Base-by-base conservation (phyloP, 2,113 vertebrate species). In the Callaeas wilsoni region DNA sequence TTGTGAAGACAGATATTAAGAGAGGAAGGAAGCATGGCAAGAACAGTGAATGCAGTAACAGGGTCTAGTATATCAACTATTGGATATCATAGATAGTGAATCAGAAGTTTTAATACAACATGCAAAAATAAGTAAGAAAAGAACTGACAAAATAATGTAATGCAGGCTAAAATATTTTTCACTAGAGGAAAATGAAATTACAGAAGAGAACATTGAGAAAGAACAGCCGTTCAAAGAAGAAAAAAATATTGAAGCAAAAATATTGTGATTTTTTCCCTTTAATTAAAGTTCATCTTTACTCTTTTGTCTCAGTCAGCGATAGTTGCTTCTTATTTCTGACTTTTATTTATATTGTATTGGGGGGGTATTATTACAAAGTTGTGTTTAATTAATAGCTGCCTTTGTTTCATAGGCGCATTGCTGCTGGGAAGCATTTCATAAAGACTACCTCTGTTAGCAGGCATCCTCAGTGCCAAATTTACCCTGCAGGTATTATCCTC, bases 1-100 rank as follows among this genome's bases (percentile, higher is more conserved):
- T 93, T 87, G 84, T 94, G 62, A 93, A 87, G 96, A 87, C 39
- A 88, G 70, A 89, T 93, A 92, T 69, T 93, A 91, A 89, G 64
- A 94, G 65, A 94, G 84, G 47, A 95, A 94, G 56, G 84, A 96
- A 94, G 50, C 39, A 63, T 41, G 52, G 65, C 76, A 94, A 96
- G 87, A 87, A 32, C 26, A 68, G 71, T 62, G 68, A 77, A 67
- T 70, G 26, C 44, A 65, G 62, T 76, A 76, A 87, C 50, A 67
- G 20, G n/a, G 57, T 86, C 79, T 88, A 46, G 55, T 57, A 33
- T 39, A 87, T 81, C 53, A 94, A 71, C 29, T 86, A 88, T 6
- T 77, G 44, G 49, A 47, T 67, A 83, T 50, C 33, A 63, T 6
- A 80, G 46, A 53, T 42, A 50, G n/a, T 33, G 63, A 92, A 81